These are phyloP conservation scores for Dusona sp. DNA, from an alignment of 2,888 invertebrate species.

Conservation along the genomic window DNA sequence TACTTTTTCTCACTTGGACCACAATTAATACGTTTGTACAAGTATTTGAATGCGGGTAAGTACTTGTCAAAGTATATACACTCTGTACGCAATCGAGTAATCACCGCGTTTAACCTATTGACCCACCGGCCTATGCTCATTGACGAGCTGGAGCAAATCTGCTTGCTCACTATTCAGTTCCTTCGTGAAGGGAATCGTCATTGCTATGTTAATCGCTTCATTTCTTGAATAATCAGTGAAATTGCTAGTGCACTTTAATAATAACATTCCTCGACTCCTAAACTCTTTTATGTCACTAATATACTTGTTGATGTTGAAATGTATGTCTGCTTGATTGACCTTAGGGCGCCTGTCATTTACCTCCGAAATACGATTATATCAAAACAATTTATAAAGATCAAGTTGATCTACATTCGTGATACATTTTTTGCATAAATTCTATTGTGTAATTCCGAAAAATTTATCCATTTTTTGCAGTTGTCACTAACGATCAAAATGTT, in stretches of 20 bases:
- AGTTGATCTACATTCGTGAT: neutral
- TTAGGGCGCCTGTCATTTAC: too few species aligned
- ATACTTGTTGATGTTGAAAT: neutral
- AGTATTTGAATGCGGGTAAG: constrained; percentile 5
- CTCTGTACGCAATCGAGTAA: constrained; percentile 67
- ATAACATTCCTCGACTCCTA: constrained; percentile 8
- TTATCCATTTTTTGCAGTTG: neutral
- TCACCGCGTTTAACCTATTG: constrained; percentile 73
- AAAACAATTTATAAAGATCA: neutral
- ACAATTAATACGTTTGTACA: neutral
- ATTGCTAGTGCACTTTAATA: constrained; percentile 4
- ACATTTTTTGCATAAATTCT: neutral
- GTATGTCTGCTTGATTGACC: neutral
- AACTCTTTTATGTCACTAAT: constrained; percentile 6
- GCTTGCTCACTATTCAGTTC: constrained; percentile 30
- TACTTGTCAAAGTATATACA: constrained; percentile 25
- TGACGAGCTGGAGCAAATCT: constrained; percentile 13
- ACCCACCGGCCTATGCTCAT: constrained; percentile 62
- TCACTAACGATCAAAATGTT: neutral
- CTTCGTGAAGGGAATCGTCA: neutral
- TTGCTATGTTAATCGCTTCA: constrained; percentile 10
- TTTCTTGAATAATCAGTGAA: constrained; percentile 33
- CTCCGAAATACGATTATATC: neutral
- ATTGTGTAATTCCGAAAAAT: neutral
- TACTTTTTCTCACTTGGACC: constrained; percentile 13